These are phyloP conservation scores for Uloborus plumipes DNA, from an alignment of 2,888 invertebrate genomes.

Conservation along the genomic window DNA sequence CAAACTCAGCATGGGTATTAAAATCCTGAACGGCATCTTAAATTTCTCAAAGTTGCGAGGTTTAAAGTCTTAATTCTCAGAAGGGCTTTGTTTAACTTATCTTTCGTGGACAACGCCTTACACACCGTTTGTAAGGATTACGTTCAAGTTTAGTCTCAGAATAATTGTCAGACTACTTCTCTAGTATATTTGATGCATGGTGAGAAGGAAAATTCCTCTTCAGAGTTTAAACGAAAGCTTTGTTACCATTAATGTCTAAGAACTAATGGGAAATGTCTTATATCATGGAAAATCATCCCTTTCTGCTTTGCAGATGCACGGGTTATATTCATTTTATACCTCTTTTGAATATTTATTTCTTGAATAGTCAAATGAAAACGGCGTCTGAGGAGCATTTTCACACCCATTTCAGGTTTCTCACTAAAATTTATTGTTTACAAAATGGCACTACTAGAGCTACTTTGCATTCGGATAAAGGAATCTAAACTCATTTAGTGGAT, in stretches of 20 bases:
- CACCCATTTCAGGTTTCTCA: no score
- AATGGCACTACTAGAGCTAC: no score
- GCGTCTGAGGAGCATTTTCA: no score
- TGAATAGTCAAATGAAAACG: no score
- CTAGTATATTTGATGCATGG: conserved; percentile 35
- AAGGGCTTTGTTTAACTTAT: conserved; percentile 50
- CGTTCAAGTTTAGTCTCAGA: conserved; percentile 21
- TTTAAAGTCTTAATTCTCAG: conserved; percentile 46
- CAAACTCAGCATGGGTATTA: conserved; percentile 14
- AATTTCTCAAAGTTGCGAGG: conserved; percentile 34
- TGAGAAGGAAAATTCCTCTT: conserved; percentile 27
- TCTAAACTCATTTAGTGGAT: no score
- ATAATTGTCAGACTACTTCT: conserved; percentile 28
- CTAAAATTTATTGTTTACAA: no score
- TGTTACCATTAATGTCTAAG: conserved; percentile 29
- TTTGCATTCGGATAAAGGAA: no score
- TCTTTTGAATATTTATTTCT: no score
- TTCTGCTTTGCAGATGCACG: no score
- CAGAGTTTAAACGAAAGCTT: conserved; percentile 22
- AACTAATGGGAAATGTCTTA: conserved; percentile 1
- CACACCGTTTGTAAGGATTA: conserved; percentile 31
- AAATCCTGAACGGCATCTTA: conserved; percentile 16
- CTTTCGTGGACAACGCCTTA: conserved; percentile 29
- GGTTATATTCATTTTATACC: no score
- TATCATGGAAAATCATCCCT: conserved; percentile 17